Percentiles rank a stretch among this genome's conserved stretches.
These are phyloP conservation scores for Melolontha melolontha DNA, from an alignment of 2,888 invertebrate genomes.

Conservation along the genomic window DNA sequence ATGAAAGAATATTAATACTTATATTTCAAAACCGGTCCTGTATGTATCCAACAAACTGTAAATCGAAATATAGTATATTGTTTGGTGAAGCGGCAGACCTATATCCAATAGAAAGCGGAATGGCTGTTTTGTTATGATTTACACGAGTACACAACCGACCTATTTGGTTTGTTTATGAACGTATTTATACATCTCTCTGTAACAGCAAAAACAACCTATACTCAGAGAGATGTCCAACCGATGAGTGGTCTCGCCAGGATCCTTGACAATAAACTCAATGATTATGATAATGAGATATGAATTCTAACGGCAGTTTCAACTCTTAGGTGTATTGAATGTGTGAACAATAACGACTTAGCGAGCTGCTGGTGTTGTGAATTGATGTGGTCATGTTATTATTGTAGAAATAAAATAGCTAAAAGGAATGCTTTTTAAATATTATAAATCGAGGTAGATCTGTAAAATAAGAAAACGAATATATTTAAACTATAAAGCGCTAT, in stretches of 20 bases:
- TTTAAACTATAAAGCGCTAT: too few relatives aligned
- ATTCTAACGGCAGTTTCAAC: constrained; percentile 24
- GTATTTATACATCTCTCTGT: constrained; percentile 39
- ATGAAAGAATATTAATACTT: too few relatives aligned
- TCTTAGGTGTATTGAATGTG: constrained; percentile 9
- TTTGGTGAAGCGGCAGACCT: constrained; percentile 42
- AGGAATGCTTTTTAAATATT: too few relatives aligned
- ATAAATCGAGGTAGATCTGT: too few relatives aligned
- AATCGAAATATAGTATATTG: constrained; percentile 43
- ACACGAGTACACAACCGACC: constrained; percentile 48
- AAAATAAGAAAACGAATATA: too few relatives aligned
- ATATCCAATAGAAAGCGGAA: constrained; percentile 51
- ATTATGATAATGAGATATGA: constrained; percentile 24
- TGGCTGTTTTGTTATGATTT: constrained; percentile 49
- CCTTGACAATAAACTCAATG: constrained; percentile 23
- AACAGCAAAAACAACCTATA: neutral
- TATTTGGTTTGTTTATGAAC: constrained; percentile 42
- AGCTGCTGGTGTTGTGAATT: neutral
- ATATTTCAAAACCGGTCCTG: constrained; percentile 1
- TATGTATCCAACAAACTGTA: constrained; percentile 26
- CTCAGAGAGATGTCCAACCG: constrained; percentile 12
- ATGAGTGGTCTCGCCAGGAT: constrained; percentile 11
- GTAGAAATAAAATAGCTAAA: too few relatives aligned
- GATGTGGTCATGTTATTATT: too few relatives aligned
- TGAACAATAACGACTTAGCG: constrained; percentile 13